Percentiles rank a stretch among this genome's conserved stretches.
Conservation (phyloP, 2,113 vertebrate species). For the Saccopteryx bilineata region DNA sequence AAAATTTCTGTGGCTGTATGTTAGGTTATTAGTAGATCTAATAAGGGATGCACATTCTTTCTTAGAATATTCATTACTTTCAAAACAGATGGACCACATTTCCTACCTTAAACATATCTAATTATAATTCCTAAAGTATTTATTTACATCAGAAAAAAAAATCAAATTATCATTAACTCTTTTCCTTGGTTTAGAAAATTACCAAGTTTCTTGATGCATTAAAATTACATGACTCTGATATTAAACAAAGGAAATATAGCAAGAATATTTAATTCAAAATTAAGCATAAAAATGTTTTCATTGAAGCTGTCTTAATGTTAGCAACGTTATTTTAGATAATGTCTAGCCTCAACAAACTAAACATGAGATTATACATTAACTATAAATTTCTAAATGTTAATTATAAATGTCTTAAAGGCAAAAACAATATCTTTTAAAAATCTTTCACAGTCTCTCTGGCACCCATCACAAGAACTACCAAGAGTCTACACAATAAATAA, state of each 20-base stretch:
- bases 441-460: background rate
- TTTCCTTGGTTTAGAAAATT: slow-evolving; percentile 52
- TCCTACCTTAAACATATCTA: background rate
- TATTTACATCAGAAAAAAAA: slow-evolving; percentile 21
- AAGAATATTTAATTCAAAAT: background rate
- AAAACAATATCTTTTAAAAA: background rate
- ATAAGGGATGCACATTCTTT: background rate
- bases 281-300: slow-evolving; percentile 23
- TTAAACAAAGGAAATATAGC: slow-evolving; percentile 41
- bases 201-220: slow-evolving; percentile 19
- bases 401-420: background rate
- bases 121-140: slow-evolving; percentile 20
- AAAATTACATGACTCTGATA: slow-evolving; percentile 3
- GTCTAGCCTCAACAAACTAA: background rate
- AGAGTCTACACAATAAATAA: background rate
- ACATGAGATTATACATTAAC: background rate
- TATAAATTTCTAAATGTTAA: background rate
- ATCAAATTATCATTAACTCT: background rate
- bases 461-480: background rate
- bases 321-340: slow-evolving; percentile 1
- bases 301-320: background rate
- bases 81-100: background rate
- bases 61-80: background rate
- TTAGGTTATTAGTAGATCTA: background rate
- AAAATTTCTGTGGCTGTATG: background rate